These are phyloP conservation scores for Xyrichtys novacula DNA, from an alignment of 2,797 vertebrate species.

Conservation along the genomic window DNA sequence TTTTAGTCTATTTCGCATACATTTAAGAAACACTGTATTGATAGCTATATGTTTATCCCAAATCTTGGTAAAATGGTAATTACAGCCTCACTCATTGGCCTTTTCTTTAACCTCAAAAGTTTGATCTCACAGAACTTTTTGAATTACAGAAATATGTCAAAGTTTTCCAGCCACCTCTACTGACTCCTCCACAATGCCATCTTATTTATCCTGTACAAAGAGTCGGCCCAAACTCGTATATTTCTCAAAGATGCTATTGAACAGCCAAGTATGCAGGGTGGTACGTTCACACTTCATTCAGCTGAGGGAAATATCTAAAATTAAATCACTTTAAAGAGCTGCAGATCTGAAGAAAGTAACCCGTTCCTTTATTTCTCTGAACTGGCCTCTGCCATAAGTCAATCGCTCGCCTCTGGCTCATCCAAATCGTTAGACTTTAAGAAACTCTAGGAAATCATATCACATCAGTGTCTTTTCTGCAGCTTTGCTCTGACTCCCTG, in stretches of 20 bases:
- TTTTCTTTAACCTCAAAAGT: neutral
- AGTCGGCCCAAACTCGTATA: neutral
- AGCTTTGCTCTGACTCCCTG: neutral
- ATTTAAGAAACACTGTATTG: neutral
- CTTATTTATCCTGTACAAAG: neutral
- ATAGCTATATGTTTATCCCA: neutral
- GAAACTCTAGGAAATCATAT: neutral
- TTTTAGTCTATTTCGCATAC: neutral
- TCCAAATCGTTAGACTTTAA: neutral
- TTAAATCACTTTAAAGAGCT: neutral
- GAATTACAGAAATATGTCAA: neutral
- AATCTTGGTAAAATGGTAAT: neutral
- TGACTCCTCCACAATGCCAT: neutral
- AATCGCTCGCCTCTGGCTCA: neutral
- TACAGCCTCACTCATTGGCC: neutral
- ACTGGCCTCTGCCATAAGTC: neutral
- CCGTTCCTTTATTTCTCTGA: conserved; percentile 1
- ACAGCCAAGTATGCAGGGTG: neutral
- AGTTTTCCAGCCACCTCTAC: neutral
- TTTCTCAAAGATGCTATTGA: neutral
- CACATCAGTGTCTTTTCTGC: neutral
- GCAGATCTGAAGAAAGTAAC: neutral
- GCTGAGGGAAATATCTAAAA: neutral
- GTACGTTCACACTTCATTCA: neutral
- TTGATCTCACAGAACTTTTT: neutral